These are phyloP conservation scores for Ochropleura plecta DNA, from an alignment of 2,888 invertebrate genomes.

Conservation along the genomic window DNA sequence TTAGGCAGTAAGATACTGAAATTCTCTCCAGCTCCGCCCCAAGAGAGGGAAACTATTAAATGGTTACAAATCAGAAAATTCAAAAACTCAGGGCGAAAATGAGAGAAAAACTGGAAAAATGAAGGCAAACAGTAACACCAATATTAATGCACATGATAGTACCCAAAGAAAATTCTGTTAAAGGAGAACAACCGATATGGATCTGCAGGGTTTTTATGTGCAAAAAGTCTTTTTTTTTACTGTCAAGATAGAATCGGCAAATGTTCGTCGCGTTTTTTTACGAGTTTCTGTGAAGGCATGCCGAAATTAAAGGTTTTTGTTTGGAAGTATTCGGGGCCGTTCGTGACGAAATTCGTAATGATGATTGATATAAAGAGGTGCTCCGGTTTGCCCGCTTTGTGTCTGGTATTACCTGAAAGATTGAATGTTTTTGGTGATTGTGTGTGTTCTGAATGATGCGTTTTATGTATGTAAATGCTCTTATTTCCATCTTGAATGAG, in stretches of 20 bases:
- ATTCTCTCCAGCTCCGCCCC: too few species aligned
- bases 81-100: too few species aligned
- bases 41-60: too few species aligned
- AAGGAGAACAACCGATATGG: slow-evolving; percentile 69
- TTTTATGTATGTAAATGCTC: background rate
- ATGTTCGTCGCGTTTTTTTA: slow-evolving; percentile 73
- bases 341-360: slow-evolving; percentile 67
- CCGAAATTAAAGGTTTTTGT: slow-evolving; percentile 69
- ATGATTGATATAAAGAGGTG: slow-evolving; percentile 67
- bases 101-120: too few species aligned
- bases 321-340: slow-evolving; percentile 58
- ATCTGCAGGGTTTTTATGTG: slow-evolving; percentile 68
- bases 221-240: slow-evolving; percentile 68
- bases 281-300: slow-evolving; percentile 62
- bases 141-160: background rate
- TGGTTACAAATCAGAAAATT: too few species aligned
- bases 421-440: slow-evolving; percentile 52
- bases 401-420: slow-evolving; percentile 34
- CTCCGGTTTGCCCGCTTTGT: slow-evolving; percentile 41
- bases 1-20: too few species aligned
- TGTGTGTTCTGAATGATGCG: background rate
- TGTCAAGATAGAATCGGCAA: slow-evolving; percentile 70
- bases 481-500: background rate
- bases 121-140: too few species aligned
- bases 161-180: slow-evolving; percentile 60